Base-by-base conservation (phyloP, 1,140 invertebrate genomes). In the Tetraneura akinire region DNA sequence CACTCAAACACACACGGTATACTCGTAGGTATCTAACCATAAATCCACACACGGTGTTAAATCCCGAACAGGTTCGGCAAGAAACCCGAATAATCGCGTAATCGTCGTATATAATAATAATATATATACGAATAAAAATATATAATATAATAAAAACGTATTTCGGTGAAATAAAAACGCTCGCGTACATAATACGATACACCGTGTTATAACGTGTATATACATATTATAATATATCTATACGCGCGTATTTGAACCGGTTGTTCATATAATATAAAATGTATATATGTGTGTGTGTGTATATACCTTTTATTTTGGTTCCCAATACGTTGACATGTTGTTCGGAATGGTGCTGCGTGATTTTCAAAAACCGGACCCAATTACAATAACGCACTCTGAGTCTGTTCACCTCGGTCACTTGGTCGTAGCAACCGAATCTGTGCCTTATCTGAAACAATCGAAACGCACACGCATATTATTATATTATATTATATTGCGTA, bases 351-450 rank as follows among this genome's bases (percentile, higher is more conserved):
- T 91, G 88, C 80, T 90, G 89, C 1, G 92, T 90, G 14, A 92
- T 91, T 81, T 92, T 89, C 14, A 97, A 88, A 86, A 97, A 97
- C 83, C 95, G 89, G 80, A 97, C 93, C 96, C 96, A 97, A 87
- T 97, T 97, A 85, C 96, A 97, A 84, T 96, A 93, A 37, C 94
- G 89, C 37, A 96, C 92, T 83, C 91, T 90, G 32, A 91, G 88
- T 53, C 90, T 90, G 78, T 92, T 91, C 45, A 91, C 90, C 70
- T 88, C 87, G 49, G 91, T 92, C 32, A 96, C 92, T 85, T 95
- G 92, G 84, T 97, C 95, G 85, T 95, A 96, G 82, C 95, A 91
- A 10, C 95, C 95, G 84, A 95, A 96, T 82, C 93, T 88, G 83
- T 95, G 91, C 82, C 95, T 90, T 80, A 96, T 90, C 95, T 96